Evolutionary conservation across 2,797 vertebrate species (phyloP).

Genomic region (Scomberomorus guttatus): DNA sequence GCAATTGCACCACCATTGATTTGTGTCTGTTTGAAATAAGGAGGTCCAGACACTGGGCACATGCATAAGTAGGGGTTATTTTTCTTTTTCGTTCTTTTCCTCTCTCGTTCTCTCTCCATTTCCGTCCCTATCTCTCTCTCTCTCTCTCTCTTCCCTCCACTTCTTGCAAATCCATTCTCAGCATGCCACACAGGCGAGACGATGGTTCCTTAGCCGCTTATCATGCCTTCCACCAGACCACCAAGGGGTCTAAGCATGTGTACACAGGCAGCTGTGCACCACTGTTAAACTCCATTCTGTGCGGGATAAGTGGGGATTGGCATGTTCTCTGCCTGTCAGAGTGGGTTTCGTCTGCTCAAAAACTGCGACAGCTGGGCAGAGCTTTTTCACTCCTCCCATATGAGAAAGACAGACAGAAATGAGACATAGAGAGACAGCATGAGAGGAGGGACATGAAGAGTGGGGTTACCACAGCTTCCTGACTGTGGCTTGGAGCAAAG

Average conservation of each 20-base stretch:
- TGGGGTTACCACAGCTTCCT: constrained; percentile 57
- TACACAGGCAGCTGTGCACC: constrained; percentile 73
- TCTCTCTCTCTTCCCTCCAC: constrained; percentile 27
- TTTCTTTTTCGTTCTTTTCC: background rate
- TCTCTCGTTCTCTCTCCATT: constrained; percentile 33
- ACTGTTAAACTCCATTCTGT: constrained; percentile 72
- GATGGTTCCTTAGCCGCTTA: constrained; percentile 67
- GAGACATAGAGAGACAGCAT: constrained; percentile 54
- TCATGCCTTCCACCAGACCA: constrained; percentile 75
- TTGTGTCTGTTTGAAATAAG: constrained; percentile 77
- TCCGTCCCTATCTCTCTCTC: constrained; percentile 19
- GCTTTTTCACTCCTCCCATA: constrained; percentile 67
- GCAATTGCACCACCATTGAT: constrained; percentile 75
- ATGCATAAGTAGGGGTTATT: constrained; percentile 41
- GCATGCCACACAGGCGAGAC: constrained; percentile 51
- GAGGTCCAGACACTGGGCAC: constrained; percentile 55
- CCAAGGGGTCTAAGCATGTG: constrained; percentile 70
- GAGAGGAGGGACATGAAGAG: constrained; percentile 48
- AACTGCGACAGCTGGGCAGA: constrained; percentile 81
- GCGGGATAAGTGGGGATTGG: constrained; percentile 79
- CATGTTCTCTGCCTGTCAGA: constrained; percentile 70
- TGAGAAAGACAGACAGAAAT: constrained; percentile 56
- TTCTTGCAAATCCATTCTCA: constrained; percentile 60
- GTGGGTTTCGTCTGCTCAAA: constrained; percentile 79
- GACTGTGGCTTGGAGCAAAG: constrained; percentile 71